phyloP scores from a whole-genome alignment of 2,888 invertebrate genomes.

The Cataglyphis albicans region DNA sequence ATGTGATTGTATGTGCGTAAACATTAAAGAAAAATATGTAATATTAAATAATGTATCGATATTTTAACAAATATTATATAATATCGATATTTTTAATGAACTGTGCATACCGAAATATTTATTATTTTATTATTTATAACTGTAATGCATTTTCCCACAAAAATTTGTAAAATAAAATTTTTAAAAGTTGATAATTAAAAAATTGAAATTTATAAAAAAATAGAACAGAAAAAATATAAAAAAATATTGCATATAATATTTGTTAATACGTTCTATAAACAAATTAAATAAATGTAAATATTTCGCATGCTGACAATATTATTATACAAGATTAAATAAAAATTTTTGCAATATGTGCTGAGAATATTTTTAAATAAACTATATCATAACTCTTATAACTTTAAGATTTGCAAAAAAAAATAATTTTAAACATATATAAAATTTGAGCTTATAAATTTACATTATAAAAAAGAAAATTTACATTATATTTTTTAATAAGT shows the following conservation, averaged over 20 bases:
- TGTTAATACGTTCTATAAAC: conserved; percentile 20
- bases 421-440: conserved; percentile 24
- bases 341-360: conserved; percentile 17
- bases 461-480: conserved; percentile 15
- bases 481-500: conserved; percentile 32
- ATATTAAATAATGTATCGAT: background rate
- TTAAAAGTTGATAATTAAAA: background rate
- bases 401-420: conserved; percentile 4
- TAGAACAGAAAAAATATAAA: conserved; percentile 2
- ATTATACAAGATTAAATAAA: conserved; percentile 28
- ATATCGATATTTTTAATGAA: conserved; percentile 1
- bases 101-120: background rate
- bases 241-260: conserved; percentile 8
- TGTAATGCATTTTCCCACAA: conserved; percentile 40
- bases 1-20: background rate
- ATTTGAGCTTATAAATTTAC: conserved; percentile 12
- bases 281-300: conserved; percentile 17
- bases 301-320: background rate
- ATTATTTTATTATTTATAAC: conserved; percentile 7
- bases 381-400: conserved; percentile 23
- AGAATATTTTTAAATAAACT: conserved; percentile 33
- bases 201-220: conserved; percentile 20
- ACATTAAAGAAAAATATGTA: background rate
- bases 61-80: background rate
- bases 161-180: conserved; percentile 29